Evolutionary conservation across 2,797 vertebrate species (phyloP).

Genomic region (Rachycentron canadum): DNA sequence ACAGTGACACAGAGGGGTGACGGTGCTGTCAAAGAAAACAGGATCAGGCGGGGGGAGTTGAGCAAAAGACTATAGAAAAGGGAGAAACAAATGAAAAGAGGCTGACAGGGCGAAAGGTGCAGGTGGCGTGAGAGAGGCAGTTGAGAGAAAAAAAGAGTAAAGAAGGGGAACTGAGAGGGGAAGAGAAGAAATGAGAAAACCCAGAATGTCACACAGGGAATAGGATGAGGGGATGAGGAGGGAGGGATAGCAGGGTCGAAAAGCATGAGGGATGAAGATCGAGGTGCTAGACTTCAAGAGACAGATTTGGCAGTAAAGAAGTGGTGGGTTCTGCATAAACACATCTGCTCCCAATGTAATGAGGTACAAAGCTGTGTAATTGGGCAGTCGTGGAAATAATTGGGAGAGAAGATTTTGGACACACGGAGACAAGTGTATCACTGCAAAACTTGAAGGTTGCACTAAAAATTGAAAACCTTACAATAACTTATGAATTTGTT

Average conservation of each 20-base stretch:
- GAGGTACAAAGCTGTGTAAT: constrained; percentile 58
- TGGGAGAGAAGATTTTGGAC: constrained; percentile 14
- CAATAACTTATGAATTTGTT: constrained; percentile 7
- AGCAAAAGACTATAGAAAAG: constrained; percentile 2
- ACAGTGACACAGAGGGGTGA: constrained; percentile 33
- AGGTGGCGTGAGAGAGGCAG: constrained; percentile 11
- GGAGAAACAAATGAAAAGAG: constrained; percentile 7
- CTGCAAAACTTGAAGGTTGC: background rate
- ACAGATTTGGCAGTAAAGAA: background rate
- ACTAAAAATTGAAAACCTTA: constrained; percentile 17
- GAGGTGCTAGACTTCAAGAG: background rate
- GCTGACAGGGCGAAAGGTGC: constrained; percentile 45
- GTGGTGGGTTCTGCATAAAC: constrained; percentile 22
- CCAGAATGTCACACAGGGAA: constrained; percentile 13
- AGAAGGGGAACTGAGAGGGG: background rate
- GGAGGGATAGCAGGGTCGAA: background rate
- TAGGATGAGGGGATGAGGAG: constrained; percentile 1
- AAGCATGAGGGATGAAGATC: background rate
- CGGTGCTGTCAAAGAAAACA: constrained; percentile 35
- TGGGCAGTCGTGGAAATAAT: constrained; percentile 69
- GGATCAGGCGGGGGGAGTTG: background rate
- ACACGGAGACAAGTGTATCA: background rate
- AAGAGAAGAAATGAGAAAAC: background rate
- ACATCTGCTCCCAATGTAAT: constrained; percentile 53
- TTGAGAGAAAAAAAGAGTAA: constrained; percentile 14